These are phyloP conservation scores for Sebastiscus tertius DNA, from an alignment of 2,797 vertebrate genomes.

Conservation along the genomic window DNA sequence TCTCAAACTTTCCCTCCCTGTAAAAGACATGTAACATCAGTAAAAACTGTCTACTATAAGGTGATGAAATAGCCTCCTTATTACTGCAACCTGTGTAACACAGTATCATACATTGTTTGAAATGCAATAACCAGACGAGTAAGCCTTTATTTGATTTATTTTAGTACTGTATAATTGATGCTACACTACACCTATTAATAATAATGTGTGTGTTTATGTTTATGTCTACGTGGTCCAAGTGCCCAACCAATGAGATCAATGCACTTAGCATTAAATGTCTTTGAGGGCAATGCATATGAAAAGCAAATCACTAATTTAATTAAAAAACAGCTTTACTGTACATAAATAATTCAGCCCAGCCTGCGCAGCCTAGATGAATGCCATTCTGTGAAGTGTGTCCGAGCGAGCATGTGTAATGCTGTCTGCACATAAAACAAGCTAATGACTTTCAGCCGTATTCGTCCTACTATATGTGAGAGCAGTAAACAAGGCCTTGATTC, in stretches of 20 bases:
- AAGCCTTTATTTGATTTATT: constrained; percentile 16
- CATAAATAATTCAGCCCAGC: constrained; percentile 39
- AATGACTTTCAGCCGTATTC: constrained; percentile 60
- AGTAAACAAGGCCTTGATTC: constrained; percentile 53
- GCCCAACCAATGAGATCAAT: constrained; percentile 33
- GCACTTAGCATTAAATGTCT: constrained; percentile 7
- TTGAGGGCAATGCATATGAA: background rate
- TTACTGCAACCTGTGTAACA: constrained; percentile 1
- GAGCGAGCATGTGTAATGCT: constrained; percentile 38
- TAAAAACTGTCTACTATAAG: background rate
- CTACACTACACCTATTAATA: background rate
- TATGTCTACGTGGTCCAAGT: background rate
- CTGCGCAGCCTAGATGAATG: background rate
- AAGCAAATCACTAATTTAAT: constrained; percentile 41
- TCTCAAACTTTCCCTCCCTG: background rate
- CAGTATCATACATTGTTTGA: background rate
- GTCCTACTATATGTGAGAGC: constrained; percentile 31
- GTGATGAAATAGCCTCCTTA: constrained; percentile 17
- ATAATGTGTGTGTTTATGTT: background rate
- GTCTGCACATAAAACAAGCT: constrained; percentile 60
- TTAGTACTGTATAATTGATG: constrained; percentile 9
- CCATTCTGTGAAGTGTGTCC: constrained; percentile 43
- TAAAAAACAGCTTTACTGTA: constrained; percentile 16
- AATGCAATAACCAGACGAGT: constrained; percentile 6
- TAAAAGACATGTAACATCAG: background rate